A percentile compares a stretch with the other conserved stretches of the same genome.
Conservation (phyloP, 2,888 invertebrate genomes). For the Zygogramma bicolorata region DNA sequence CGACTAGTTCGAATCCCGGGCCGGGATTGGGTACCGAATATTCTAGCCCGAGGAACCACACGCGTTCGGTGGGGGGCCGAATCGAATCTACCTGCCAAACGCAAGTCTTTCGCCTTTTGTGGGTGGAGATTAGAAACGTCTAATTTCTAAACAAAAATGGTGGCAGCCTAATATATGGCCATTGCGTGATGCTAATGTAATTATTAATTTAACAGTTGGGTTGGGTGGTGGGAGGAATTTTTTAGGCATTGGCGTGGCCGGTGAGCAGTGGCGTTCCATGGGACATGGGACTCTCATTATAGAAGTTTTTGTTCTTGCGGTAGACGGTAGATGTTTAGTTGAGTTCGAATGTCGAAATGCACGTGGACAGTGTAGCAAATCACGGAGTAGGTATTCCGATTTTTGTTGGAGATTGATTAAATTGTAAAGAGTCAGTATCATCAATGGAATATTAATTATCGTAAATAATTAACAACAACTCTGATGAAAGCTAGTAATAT, state of each 20-base stretch:
- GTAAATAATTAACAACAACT: no score
- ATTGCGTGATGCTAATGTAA: slow-evolving; percentile 48
- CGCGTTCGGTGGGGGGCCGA: slow-evolving; percentile 23
- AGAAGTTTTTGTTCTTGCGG: no score
- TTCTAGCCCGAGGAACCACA: slow-evolving; percentile 30
- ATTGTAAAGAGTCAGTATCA: no score
- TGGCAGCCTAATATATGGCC: slow-evolving; percentile 50
- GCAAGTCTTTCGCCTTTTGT: slow-evolving; percentile 36
- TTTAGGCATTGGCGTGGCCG: slow-evolving; percentile 29
- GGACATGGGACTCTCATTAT: no score
- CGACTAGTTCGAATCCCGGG: background rate
- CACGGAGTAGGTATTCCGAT: no score
- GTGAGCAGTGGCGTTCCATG: background rate
- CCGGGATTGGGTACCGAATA: slow-evolving; percentile 18
- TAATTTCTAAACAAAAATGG: slow-evolving; percentile 54
- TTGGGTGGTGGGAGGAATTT: slow-evolving; percentile 44
- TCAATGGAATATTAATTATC: no score
- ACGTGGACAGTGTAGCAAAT: no score
- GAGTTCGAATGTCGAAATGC: no score
- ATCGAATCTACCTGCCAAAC: slow-evolving; percentile 28
- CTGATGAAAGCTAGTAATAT: no score
- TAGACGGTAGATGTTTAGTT: no score
- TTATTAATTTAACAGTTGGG: slow-evolving; percentile 51
- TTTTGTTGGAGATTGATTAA: no score
- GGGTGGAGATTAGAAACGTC: slow-evolving; percentile 51